Conservation (phyloP, 1,140 invertebrate genomes). For the Pemphigus obesinymphae region DNA sequence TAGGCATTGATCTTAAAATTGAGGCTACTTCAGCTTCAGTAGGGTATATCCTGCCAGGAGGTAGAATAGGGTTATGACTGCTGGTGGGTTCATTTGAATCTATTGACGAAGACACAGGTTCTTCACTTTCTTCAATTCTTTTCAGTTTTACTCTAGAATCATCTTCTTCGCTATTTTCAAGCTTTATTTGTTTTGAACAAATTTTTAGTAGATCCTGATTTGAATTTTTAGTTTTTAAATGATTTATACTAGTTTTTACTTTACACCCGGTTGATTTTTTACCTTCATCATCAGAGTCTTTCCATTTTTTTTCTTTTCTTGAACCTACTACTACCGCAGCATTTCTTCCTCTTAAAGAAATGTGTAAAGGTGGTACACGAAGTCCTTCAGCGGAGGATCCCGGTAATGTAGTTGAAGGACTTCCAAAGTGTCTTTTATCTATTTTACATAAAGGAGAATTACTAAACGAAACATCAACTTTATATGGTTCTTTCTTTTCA, state of each 20-base stretch:
- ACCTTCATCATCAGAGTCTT: conserved; percentile 42
- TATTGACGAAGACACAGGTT: conserved; percentile 45
- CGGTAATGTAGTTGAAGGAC: conserved; percentile 1
- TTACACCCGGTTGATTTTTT: conserved; percentile 39
- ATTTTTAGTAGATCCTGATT: conserved; percentile 36
- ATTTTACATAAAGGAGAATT: conserved; percentile 52
- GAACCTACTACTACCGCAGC: conserved; percentile 81
- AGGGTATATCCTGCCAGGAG: conserved; percentile 44
- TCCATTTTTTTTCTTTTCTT: conserved; percentile 64
- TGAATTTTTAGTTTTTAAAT: conserved; percentile 31
- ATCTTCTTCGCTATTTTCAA: conserved; percentile 30
- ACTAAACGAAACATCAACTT: conserved; percentile 70
- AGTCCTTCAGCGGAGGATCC: conserved; percentile 56
- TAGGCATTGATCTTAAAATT: conserved; percentile 47
- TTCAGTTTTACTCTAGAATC: conserved; percentile 33
- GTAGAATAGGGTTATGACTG: conserved; percentile 32
- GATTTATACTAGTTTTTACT: conserved; percentile 25
- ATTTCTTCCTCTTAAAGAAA: conserved; percentile 77
- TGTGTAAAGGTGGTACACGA: conserved; percentile 81
- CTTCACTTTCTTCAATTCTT: conserved; percentile 27
- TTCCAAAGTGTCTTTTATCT: conserved; percentile 33
- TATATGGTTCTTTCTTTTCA: conserved; percentile 77
- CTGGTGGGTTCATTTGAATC: conserved; percentile 4
- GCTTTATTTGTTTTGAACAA: conserved; percentile 35
- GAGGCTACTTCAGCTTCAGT: conserved; percentile 48